Evolutionary conservation across 2,797 vertebrate species (phyloP).

Genomic region (Poeciliopsis gracilis): DNA sequence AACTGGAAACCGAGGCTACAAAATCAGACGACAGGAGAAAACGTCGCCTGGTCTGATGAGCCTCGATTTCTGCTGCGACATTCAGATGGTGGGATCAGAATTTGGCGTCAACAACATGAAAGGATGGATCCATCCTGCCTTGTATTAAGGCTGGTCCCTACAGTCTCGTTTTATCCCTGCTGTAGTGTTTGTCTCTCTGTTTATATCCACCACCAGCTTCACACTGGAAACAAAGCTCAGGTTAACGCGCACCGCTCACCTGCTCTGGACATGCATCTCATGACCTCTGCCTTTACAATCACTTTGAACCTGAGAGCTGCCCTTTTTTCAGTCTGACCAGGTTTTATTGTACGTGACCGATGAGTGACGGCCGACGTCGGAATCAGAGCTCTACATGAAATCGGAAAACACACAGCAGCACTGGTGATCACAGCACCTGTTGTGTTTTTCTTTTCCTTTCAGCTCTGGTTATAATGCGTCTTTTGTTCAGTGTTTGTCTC

Average conservation of each 20-base stretch:
- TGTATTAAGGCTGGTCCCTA: not conserved
- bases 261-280: not conserved
- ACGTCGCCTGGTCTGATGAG: no score
- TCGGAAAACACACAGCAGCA: conserved; percentile 9
- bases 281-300: conserved; percentile 2
- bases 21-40: no score
- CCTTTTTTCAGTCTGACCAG: not conserved
- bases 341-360: conserved; percentile 6
- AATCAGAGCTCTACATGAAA: conserved; percentile 1
- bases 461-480: conserved; percentile 25
- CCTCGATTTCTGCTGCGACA: no score
- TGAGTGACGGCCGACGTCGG: conserved; percentile 17
- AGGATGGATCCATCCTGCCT: no score
- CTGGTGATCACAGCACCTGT: conserved; percentile 36
- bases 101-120: no score
- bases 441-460: conserved; percentile 27
- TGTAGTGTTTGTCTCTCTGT: not conserved
- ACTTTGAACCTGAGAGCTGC: conserved; percentile 4
- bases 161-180: not conserved
- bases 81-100: no score
- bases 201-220: not conserved
- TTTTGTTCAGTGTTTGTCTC: conserved; percentile 46
- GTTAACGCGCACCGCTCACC: not conserved
- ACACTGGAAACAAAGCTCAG: not conserved
- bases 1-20: no score